phyloP scores from a whole-genome alignment of 2,113 vertebrate genomes.

The Oreochromis aureus region DNA sequence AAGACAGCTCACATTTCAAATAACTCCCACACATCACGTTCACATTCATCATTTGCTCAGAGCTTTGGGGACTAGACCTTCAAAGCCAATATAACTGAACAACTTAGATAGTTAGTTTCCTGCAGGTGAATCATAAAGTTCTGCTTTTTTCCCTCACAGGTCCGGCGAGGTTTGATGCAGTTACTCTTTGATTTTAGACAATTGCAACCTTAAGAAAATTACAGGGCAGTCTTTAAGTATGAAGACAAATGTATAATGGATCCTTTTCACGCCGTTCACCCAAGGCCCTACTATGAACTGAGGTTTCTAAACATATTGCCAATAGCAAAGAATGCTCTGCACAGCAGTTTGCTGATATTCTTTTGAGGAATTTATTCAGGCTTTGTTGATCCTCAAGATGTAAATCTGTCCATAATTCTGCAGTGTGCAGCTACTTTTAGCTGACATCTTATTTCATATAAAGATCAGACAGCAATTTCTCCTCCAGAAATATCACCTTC shows the following conservation, averaged over 20 bases:
- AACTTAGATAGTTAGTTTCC: neutral
- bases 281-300: neutral
- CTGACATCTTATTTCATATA: slow-evolving; percentile 29
- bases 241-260: neutral
- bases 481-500: neutral
- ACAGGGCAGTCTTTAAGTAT: neutral
- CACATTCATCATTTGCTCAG: slow-evolving; percentile 1
- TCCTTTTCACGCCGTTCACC: neutral
- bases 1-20: slow-evolving; percentile 48
- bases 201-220: neutral
- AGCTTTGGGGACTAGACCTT: neutral
- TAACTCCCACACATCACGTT: neutral
- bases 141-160: neutral
- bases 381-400: slow-evolving; percentile 43
- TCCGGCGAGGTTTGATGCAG: neutral
- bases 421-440: slow-evolving; percentile 14
- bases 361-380: slow-evolving; percentile 35
- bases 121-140: neutral
- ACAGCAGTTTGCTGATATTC: slow-evolving; percentile 34
- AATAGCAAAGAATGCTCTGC: slow-evolving; percentile 1
- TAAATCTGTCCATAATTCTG: slow-evolving; percentile 54
- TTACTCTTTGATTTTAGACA: neutral
- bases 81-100: neutral
- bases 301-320: slow-evolving; percentile 7
- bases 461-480: slow-evolving; percentile 22